phyloP scores from a whole-genome alignment of 2,888 invertebrate species.

The Lasioglossum zephyrum region DNA sequence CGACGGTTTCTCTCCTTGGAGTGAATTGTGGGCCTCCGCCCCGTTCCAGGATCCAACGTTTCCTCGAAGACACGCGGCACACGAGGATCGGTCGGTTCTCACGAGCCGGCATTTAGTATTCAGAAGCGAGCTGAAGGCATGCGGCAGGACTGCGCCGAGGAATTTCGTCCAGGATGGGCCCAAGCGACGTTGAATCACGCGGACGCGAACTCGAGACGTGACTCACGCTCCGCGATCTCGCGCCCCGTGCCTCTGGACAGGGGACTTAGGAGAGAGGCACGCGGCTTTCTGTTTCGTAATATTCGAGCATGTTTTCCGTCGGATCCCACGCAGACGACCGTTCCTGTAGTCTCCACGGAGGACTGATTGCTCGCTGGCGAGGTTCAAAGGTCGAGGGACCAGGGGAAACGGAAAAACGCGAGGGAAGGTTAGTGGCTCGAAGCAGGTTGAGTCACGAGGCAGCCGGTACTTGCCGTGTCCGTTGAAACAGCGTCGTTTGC shows the following conservation, averaged over 20 bases:
- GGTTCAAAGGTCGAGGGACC: conserved; percentile 8
- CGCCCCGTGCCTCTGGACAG: neutral
- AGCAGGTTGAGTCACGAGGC: conserved; percentile 76
- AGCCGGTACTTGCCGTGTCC: conserved; percentile 57
- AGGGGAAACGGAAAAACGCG: conserved; percentile 49
- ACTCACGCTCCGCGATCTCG: conserved; percentile 48
- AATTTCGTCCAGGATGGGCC: conserved; percentile 64
- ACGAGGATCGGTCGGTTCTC: conserved; percentile 50
- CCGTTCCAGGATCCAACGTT: neutral
- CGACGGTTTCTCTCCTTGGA: neutral
- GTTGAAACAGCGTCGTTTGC: conserved; percentile 60
- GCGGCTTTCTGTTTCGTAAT: conserved; percentile 36
- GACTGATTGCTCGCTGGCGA: neutral
- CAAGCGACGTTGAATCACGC: conserved; percentile 60
- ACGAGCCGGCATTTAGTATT: conserved; percentile 59
- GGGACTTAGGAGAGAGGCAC: neutral
- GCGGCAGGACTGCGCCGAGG: conserved; percentile 51
- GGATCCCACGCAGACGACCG: neutral
- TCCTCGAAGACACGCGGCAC: conserved; percentile 24
- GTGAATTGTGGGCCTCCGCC: no score
- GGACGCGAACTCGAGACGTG: conserved; percentile 52
- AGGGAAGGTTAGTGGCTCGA: conserved; percentile 75
- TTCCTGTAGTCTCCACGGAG: neutral
- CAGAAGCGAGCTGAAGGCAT: conserved; percentile 44
- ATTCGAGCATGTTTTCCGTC: neutral